Base-by-base conservation (phyloP, 2,888 invertebrate species). In the Hyles lineata region DNA sequence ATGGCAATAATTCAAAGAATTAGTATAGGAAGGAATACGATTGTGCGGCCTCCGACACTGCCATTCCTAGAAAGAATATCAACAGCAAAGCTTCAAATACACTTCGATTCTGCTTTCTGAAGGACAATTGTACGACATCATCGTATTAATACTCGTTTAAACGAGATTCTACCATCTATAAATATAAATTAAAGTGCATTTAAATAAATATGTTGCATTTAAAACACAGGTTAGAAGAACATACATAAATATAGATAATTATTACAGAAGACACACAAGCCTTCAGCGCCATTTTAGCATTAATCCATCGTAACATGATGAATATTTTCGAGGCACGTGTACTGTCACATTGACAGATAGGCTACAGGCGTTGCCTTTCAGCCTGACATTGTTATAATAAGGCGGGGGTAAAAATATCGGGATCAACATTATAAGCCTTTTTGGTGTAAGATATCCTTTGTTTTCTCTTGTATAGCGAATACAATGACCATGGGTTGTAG, bases 361-460 rank as follows among this genome's bases (percentile, higher is more conserved):
- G 43, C 17, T 50, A 67, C 67, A 23, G 58, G 70, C 58, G 70
- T 50, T 60, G 60, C 70, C 70, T 43, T 60, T 60, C 70, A 58
- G n/a, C n/a, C 23, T 70, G 70, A 71, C 70, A 60, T 60, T 60
- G 25, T 60, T 60, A 60, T 59, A 71, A 32, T 60, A 71, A 60
- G 60, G 17, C 21, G n/a, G 1, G 29, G 70, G 43, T 21, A 35
- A 35, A 58, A 59, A 59, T 60, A 71, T 70, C 70, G 60, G 43
- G n/a, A 43, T 60, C 70, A 43, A n/a, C 59, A 58, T 60, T 70
- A 59, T 70, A 59, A 59, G 70, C 59, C 59, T 59, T 70, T 70
- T 55, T 70, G 35, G n/a, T 35, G 32, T 21, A 35, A 35, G 19
- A 70, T 29, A 43, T 59, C 58, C 59, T 58, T 32, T 71, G 70